Base-by-base conservation (phyloP, 1,140 invertebrate genomes). In the Ganaspis sp. region DNA sequence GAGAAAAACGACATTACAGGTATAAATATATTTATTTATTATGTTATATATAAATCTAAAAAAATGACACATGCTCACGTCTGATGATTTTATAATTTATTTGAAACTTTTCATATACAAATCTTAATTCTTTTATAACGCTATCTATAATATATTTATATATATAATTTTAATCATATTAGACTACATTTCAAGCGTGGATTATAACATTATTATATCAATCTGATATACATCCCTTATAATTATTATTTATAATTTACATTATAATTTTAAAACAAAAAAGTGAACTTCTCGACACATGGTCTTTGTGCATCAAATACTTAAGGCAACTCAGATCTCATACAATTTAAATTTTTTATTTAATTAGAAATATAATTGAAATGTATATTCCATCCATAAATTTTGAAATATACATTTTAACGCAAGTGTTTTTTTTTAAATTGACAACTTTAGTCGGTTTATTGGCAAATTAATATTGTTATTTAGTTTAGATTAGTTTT, bases 41-140 rank as follows among this genome's bases (percentile, higher is more conserved):
- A n/a, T n/a, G n/a, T n/a, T n/a, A n/a, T n/a, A n/a, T n/a, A n/a
- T n/a, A n/a, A n/a, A n/a, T n/a, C n/a, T 58, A 26, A 3, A 26
- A 58, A 58, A 58, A 58, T n/a, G n/a, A n/a, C n/a, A n/a, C n/a
- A n/a, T n/a, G n/a, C 21, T 26, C 58, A 64, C 8, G 23, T 29
- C 15, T 34, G 11, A 29, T 64, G 23, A 64, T 34, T 64, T 64
- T 29, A 2, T 15, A n/a, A 64, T 64, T 64, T 64, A 64, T 64
- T 64, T 64, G 26, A 64, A 64, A 64, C 58, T 64, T 64, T 29
- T 64, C 58, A 64, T 64, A 64, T 34, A 64, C 58, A 64, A 64
- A 64, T 64, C 58, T n/a, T 15, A 15, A 17, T 49, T 49, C 12
- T 49, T 58, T 26, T 4, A 15, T 26, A 64, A 64, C 58, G 5